Percentiles rank a stretch among this genome's conserved stretches.
Evolutionary conservation across 1,140 invertebrate genomes (phyloP).

Genomic region (Temnothorax longispinosus): DNA sequence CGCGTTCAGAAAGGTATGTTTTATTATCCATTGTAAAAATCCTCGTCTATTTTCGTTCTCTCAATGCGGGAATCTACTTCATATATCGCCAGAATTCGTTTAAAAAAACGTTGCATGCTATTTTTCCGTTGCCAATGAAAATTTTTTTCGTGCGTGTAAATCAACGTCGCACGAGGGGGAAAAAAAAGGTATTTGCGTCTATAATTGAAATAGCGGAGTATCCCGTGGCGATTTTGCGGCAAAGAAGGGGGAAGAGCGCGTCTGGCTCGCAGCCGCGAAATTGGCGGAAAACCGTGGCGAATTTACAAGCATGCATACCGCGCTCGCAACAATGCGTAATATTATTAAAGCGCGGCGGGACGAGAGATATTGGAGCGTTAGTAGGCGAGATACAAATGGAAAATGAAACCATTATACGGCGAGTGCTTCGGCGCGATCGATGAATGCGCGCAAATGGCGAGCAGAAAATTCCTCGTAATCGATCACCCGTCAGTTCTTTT

Average conservation of each 20-base stretch:
- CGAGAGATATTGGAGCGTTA: slow-evolving; percentile 48
- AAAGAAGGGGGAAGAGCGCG: slow-evolving; percentile 45
- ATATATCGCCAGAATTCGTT: not conserved
- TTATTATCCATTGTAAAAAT: not conserved
- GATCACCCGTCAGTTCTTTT: not conserved
- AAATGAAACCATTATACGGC: slow-evolving; percentile 61
- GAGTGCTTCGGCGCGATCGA: slow-evolving; percentile 60
- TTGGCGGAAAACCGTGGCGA: slow-evolving; percentile 66
- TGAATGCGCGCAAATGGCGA: slow-evolving; percentile 27
- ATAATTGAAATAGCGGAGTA: slow-evolving; percentile 60
- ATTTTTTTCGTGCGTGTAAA: slow-evolving; percentile 19
- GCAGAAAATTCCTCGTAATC: slow-evolving; percentile 40
- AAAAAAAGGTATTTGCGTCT: slow-evolving; percentile 24
- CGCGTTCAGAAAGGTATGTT: not conserved
- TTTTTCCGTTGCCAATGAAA: not conserved
- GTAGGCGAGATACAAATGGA: slow-evolving; percentile 33
- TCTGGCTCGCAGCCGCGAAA: slow-evolving; percentile 66
- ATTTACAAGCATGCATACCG: slow-evolving; percentile 67
- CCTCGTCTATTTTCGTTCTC: not conserved
- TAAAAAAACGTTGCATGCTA: not conserved
- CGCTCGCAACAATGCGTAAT: slow-evolving; percentile 66
- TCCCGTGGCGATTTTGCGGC: slow-evolving; percentile 41
- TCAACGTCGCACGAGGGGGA: not conserved
- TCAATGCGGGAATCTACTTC: not conserved
- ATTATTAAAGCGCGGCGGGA: slow-evolving; percentile 60